phyloP scores from a whole-genome alignment of 2,888 invertebrate species.

The Pachliopta kotzebuea region DNA sequence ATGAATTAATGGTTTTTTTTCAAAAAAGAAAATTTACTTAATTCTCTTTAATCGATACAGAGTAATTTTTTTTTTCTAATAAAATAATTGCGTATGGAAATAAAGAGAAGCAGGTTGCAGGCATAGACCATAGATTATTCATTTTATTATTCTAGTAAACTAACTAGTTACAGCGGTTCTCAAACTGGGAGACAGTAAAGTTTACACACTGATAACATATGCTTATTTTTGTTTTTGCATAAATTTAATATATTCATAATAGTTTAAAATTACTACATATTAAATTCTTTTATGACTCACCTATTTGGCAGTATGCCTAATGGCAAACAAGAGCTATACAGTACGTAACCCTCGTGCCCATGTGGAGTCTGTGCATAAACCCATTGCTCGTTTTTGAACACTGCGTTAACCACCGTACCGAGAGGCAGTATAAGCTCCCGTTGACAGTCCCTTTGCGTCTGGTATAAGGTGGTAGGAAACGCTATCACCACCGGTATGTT shows the following conservation, averaged over 20 bases:
- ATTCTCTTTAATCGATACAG: too few species aligned
- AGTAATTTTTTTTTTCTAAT: too few species aligned
- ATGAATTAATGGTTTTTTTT: too few species aligned
- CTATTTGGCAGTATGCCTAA: conserved; percentile 85
- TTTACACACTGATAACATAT: background rate
- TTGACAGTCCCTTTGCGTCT: conserved; percentile 85
- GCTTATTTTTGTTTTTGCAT: background rate
- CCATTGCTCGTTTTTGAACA: conserved; percentile 92
- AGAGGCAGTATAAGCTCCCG: conserved; percentile 85
- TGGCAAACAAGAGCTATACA: conserved; percentile 88
- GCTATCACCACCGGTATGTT: conserved; percentile 92
- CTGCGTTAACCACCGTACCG: conserved; percentile 92
- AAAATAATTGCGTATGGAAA: too few species aligned
- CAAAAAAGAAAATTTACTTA: too few species aligned
- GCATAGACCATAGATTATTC: background rate
- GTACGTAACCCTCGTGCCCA: conserved; percentile 90
- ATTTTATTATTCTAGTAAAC: background rate
- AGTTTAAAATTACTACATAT: background rate
- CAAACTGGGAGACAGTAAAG: background rate
- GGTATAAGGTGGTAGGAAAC: conserved; percentile 86
- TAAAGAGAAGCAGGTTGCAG: too few species aligned
- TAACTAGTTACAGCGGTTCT: background rate
- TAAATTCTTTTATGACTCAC: conserved; percentile 37
- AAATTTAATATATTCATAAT: background rate
- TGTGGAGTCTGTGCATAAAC: conserved; percentile 92